Base-by-base conservation (phyloP, 2,888 invertebrate species). In the Urechis unicinctus region DNA sequence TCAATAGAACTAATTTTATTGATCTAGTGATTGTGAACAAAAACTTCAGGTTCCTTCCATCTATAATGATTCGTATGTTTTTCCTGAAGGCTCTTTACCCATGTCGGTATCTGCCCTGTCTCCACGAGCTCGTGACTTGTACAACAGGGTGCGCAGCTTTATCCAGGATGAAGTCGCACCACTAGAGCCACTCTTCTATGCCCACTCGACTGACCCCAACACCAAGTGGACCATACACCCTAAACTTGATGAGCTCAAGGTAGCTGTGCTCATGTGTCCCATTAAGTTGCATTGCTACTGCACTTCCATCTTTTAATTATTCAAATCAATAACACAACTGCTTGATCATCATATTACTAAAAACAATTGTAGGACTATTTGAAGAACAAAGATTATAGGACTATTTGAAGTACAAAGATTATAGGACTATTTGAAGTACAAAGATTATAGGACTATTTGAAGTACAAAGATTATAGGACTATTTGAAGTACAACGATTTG, bases 81-180 rank as follows among this genome's bases (percentile, higher is more conserved):
- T 41, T 4, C 28, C 13, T 46, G 56, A 56, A 72, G 73, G 72
- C 47, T 51, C 61, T 13, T 68, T 80, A 64, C 68, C 75, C 17
- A 67, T 78, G 21, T 64, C 71, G 2, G 77, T 78, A 17, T 61
- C 67, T 2, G 74, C 68, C 4, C 60, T 80, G 53, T 67, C 72
- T 1, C 70, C 72, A n/a, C 65, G 70, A 26, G 79, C 73, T 0
- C 72, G 70, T 53, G 68, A 73, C 17, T 57, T 72, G 1, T 73
- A 79, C 62, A 53, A 65, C 21, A 62, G 69, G 42, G 79, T 81
- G 17, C 72, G 68, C 48, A 64, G 68, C 9, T 79, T 81, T 59
- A 73, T 81, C 2, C 62, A 72, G 24, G 67, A 75, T 17, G 66
- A 79, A 52, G 65, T 81, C 3, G 62, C 78, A 4, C 79, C 80